A percentile compares a stretch with the other conserved stretches of the same genome.
Evolutionary conservation across 2,888 invertebrate species (phyloP).

Genomic region (Crepidodera aurea): DNA sequence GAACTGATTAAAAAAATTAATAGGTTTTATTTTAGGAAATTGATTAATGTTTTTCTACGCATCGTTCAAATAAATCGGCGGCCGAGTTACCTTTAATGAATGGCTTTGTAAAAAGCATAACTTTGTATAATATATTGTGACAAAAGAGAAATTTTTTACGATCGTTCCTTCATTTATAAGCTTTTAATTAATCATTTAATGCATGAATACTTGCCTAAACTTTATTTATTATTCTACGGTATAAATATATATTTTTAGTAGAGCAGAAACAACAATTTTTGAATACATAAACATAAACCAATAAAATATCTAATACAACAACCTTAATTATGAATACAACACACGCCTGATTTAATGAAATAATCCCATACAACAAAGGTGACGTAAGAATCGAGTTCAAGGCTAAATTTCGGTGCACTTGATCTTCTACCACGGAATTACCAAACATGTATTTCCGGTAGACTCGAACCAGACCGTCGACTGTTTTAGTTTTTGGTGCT

Average conservation of each 20-base stretch:
- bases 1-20: conserved; percentile 2
- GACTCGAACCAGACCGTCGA: conserved; percentile 10
- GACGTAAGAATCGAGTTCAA: conserved; percentile 19
- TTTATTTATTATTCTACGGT: too few relatives aligned
- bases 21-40: background rate
- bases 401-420: conserved; percentile 16
- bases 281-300: too few relatives aligned
- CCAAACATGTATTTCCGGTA: conserved; percentile 19
- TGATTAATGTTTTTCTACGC: background rate
- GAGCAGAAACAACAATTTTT: too few relatives aligned
- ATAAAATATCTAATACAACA: background rate
- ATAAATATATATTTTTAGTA: too few relatives aligned
- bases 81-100: too few relatives aligned
- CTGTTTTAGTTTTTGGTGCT: conserved; percentile 31
- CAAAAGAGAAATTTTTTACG: too few relatives aligned
- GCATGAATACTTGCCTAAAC: too few relatives aligned
- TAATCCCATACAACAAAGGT: conserved; percentile 7
- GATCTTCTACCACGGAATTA: conserved; percentile 15
- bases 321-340: background rate
- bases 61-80: background rate
- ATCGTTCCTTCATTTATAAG: too few relatives aligned
- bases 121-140: too few relatives aligned
- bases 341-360: background rate
- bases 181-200: too few relatives aligned
- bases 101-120: too few relatives aligned